Conservation (phyloP, 92 coral and sea anemone species). For the Isaurus tuberculatus region DNA sequence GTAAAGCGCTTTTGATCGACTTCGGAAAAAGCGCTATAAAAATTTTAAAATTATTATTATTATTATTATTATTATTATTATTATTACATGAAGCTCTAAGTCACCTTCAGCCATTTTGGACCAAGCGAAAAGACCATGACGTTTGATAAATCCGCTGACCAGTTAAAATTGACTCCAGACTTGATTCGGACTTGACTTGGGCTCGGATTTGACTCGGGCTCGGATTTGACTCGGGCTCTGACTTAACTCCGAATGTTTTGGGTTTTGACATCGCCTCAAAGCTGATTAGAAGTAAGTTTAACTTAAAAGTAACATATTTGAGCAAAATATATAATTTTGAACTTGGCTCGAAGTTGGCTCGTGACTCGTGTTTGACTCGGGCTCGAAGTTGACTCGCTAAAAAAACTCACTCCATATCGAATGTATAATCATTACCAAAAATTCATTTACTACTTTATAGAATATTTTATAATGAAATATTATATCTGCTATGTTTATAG, state of each 20-base stretch:
- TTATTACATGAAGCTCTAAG: too few relatives aligned
- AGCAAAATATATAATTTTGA: conserved; percentile 26
- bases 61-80: too few relatives aligned
- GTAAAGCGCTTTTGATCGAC: too few relatives aligned
- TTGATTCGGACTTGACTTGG: conserved; percentile 14
- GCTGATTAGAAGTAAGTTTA: conserved; percentile 26
- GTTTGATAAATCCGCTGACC: conserved; percentile 28
- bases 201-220: conserved; percentile 20
- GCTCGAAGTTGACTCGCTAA: conserved; percentile 8
- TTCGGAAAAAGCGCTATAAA: too few relatives aligned
- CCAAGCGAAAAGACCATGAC: conserved; percentile 26
- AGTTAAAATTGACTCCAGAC: conserved; percentile 22
- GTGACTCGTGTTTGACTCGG: conserved; percentile 3
- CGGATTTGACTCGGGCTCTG: not conserved
- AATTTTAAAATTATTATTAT: too few relatives aligned
- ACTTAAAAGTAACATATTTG: conserved; percentile 24
- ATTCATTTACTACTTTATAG: conserved; percentile 21
- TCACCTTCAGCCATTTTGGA: conserved; percentile 23
- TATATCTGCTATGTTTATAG: conserved; percentile 21
- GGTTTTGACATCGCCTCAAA: conserved; percentile 27
- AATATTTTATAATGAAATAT: conserved; percentile 19
- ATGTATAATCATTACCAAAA: conserved; percentile 21
- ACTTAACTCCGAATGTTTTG: conserved; percentile 8
- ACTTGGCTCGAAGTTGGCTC: conserved; percentile 24
- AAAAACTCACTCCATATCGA: not conserved